Evolutionary conservation across 2,888 invertebrate species (phyloP).

Genomic region (Trypoxylon attenuatum): DNA sequence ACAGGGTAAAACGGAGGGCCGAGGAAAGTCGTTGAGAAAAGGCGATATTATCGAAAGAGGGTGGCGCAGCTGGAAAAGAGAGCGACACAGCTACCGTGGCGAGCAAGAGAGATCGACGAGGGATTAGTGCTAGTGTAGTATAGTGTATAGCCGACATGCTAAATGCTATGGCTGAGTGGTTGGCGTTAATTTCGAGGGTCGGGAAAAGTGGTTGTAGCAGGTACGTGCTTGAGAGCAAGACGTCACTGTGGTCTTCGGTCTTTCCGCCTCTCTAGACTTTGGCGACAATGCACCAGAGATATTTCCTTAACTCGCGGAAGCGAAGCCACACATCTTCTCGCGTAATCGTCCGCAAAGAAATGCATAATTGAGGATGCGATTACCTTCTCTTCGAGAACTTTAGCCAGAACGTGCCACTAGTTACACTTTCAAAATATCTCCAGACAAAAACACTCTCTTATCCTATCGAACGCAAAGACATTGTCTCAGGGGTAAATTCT

Average conservation of each 20-base stretch:
- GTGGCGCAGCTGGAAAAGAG: neutral
- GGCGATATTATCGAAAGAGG: constrained; percentile 32
- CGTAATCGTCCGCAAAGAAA: too few relatives aligned
- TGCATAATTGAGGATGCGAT: too few relatives aligned
- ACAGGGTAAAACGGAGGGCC: neutral
- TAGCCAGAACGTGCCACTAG: too few relatives aligned
- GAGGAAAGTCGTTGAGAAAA: constrained; percentile 11
- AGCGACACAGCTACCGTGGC: constrained; percentile 3
- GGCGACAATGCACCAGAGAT: constrained; percentile 47
- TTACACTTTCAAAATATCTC: too few relatives aligned
- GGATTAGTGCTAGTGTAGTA: neutral
- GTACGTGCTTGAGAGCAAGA: constrained; percentile 61
- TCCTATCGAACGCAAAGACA: too few relatives aligned
- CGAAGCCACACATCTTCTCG: too few relatives aligned
- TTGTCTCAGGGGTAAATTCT: too few relatives aligned
- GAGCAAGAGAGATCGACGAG: neutral
- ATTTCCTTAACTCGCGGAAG: constrained; percentile 13
- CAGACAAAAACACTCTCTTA: too few relatives aligned
- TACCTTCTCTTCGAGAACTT: too few relatives aligned
- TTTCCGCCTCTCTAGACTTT: constrained; percentile 48
- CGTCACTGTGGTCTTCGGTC: constrained; percentile 35
- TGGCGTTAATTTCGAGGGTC: constrained; percentile 57
- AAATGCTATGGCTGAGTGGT: constrained; percentile 57
- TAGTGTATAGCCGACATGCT: constrained; percentile 29
- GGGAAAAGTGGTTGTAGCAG: constrained; percentile 49